Conservation (phyloP, 1,140 invertebrate species). For the Calycopis cecrops region DNA sequence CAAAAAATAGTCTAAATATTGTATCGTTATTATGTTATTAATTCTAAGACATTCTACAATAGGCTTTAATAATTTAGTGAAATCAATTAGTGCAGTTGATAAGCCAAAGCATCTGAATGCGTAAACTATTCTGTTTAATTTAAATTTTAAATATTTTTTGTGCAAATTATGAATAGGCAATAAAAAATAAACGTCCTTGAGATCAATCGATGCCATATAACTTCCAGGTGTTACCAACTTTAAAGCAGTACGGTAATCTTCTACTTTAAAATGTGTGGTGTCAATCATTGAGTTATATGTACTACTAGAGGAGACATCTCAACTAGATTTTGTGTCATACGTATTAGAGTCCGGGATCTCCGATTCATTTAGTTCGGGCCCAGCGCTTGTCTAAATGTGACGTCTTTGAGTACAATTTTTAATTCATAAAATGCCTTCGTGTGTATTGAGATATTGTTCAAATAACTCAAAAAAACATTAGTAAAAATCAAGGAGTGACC, state of each 20-base stretch:
- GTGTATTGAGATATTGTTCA: too few relatives aligned
- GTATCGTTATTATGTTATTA: not conserved
- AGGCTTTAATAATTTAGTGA: constrained; percentile 15
- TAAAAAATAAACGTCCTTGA: constrained; percentile 9
- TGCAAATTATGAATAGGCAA: not conserved
- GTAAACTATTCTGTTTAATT: constrained; percentile 1
- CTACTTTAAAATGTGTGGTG: not conserved
- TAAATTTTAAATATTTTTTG: constrained; percentile 6
- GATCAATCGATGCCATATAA: constrained; percentile 1
- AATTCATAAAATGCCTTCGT: too few relatives aligned
- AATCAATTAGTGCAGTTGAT: constrained; percentile 8
- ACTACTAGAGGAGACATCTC: too few relatives aligned
- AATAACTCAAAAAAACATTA: too few relatives aligned
- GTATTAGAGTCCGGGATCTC: too few relatives aligned
- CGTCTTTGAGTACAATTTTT: too few relatives aligned
- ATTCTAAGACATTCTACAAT: constrained; percentile 1
- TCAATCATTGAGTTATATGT: too few relatives aligned
- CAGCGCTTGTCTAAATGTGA: too few relatives aligned
- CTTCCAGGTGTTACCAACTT: not conserved
- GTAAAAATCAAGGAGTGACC: too few relatives aligned
- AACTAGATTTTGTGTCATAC: too few relatives aligned
- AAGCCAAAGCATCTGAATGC: constrained; percentile 10
- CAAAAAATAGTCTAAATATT: too few relatives aligned
- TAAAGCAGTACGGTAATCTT: not conserved
- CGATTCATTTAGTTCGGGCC: too few relatives aligned